Percentiles rank a stretch among this genome's conserved stretches.
Evolutionary conservation across 1,140 invertebrate species (phyloP).

Genomic region (Orchesella cincta): DNA sequence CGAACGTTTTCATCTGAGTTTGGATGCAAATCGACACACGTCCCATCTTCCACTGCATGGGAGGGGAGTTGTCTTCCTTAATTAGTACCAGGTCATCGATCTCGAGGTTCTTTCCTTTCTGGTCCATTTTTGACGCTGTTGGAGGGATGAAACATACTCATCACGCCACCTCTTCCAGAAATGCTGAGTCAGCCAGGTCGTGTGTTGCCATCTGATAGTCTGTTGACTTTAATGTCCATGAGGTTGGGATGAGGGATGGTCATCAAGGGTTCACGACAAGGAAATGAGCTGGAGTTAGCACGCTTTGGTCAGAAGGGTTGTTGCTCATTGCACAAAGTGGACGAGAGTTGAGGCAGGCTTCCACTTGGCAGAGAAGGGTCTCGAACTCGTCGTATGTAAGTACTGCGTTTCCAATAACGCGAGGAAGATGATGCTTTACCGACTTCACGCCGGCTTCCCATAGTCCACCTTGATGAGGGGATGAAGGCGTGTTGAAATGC

Average conservation of each 20-base stretch:
- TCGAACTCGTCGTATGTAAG: background rate
- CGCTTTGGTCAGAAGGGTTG: background rate
- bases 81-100: background rate
- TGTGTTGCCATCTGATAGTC: background rate
- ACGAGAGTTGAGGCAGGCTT: background rate
- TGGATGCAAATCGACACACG: background rate
- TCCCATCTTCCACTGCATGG: background rate
- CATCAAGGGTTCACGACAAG: background rate
- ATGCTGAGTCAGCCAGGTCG: background rate
- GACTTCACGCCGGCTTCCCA: slow-evolving; percentile 6
- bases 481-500: background rate
- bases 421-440: background rate
- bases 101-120: background rate
- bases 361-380: background rate
- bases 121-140: slow-evolving; percentile 4
- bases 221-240: background rate
- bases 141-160: background rate
- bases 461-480: background rate
- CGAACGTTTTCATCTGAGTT: background rate
- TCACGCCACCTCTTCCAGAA: background rate
- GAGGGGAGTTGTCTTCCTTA: background rate
- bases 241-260: background rate
- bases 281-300: slow-evolving; percentile 11
- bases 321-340: background rate
- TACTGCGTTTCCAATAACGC: background rate